A percentile compares a stretch with the other conserved stretches of the same genome.
Evolutionary conservation across 2,888 invertebrate genomes (phyloP).

Genomic region (Cryptocephalus primarius): DNA sequence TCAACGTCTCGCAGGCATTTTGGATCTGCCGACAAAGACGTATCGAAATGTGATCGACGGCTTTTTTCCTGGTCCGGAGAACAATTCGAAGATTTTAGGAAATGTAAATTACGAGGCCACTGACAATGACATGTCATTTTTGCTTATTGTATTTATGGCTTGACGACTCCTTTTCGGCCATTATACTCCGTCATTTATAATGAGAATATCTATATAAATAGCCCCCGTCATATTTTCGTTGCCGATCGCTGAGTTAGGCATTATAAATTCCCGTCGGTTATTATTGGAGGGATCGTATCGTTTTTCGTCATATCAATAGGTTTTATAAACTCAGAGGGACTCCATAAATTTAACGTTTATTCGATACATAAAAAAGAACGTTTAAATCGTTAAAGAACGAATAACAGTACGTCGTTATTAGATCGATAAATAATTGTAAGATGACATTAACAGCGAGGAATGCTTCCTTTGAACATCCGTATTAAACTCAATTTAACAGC

Average conservation of each 20-base stretch:
- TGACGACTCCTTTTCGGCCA: slow-evolving; percentile 9
- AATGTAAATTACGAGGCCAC: slow-evolving; percentile 13
- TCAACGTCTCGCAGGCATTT: background rate
- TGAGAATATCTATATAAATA: slow-evolving; percentile 11
- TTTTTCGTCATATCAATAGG: background rate
- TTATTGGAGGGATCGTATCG: slow-evolving; percentile 3
- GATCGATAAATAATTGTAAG: too few relatives aligned
- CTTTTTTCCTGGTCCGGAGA: slow-evolving; percentile 8
- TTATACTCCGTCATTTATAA: slow-evolving; percentile 11
- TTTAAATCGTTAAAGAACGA: too few relatives aligned
- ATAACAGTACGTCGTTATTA: too few relatives aligned
- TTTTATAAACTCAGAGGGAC: too few relatives aligned
- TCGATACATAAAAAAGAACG: too few relatives aligned
- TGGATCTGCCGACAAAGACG: slow-evolving; percentile 11
- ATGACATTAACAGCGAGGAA: too few relatives aligned
- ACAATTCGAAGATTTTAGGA: slow-evolving; percentile 15
- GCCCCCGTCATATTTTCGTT: slow-evolving; percentile 6
- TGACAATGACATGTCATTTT: slow-evolving; percentile 10
- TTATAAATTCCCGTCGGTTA: slow-evolving; percentile 10
- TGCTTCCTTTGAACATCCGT: too few relatives aligned
- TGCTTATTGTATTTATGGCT: slow-evolving; percentile 9
- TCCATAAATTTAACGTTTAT: too few relatives aligned
- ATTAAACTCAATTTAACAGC: too few relatives aligned
- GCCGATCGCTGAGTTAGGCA: slow-evolving; percentile 4
- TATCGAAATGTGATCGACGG: slow-evolving; percentile 13